Base-by-base conservation (phyloP, 2,797 vertebrate species). In the Coreius guichenoti region DNA sequence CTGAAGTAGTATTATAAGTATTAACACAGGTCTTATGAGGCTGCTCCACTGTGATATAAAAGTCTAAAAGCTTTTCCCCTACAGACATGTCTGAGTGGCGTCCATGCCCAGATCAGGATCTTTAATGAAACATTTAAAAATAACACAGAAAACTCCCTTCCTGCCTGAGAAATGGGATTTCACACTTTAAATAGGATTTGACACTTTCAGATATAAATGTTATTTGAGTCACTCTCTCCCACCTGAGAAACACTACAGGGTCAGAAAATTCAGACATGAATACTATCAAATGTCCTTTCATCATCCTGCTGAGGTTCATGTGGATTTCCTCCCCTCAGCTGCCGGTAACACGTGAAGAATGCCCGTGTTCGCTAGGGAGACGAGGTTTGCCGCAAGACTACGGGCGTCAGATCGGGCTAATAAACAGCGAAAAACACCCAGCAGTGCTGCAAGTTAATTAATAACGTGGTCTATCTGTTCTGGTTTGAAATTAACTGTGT, bases 401-500 rank as follows among this genome's bases (percentile, higher is more conserved):
- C 47, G 36, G 56, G 69, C 45, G 5, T 61, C 86, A 68, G 79
- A 43, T 82, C 43, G 26, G 68, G 75, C 77, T 86, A 80, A 39
- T 83, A 80, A 68, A 70, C 21, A 85, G 39, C 2, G 3, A 31
- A 70, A 61, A 72, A 84, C 74, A 74, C 78, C 79, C 58, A 43
- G 21, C 8, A n/a, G 79, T 73, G 47, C 54, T 67, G 78, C 23
- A 23, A 70, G 74, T 80, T 86, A 82, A 88, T 88, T 88, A 87
- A 88, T 87, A 82, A 85, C 45, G 78, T 76, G 81, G 80, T 86
- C 81, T 88, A 76, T 83, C 81, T 88, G 81, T 86, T 88, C 76
- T 90, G 79, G 85, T 87, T 87, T 80, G n/a, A 79, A 87, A 87
- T 82, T 61, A 78, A 31, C 58, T n/a, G n/a, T 33, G 69, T 80